phyloP scores from a whole-genome alignment of 2,113 vertebrate genomes.

The Callipepla californica region DNA sequence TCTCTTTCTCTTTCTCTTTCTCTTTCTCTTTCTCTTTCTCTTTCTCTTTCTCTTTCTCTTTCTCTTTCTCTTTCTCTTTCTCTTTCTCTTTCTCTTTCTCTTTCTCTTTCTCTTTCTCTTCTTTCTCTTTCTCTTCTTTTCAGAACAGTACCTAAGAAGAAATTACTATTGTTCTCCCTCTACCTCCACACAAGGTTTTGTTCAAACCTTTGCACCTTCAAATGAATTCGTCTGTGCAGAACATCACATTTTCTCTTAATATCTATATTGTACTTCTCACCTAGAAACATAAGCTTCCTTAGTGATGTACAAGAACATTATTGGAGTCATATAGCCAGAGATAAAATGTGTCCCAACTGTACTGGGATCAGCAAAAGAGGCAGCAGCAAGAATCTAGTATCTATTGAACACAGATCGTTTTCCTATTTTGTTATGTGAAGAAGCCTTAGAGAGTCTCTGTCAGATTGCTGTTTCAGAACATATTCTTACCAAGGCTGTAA shows the following conservation, averaged over 20 bases:
- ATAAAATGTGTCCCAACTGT: background rate
- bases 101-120: too few relatives aligned
- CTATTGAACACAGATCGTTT: background rate
- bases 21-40: rapidly evolving
- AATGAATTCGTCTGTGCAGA: background rate
- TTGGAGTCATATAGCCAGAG: slow-evolving; percentile 1
- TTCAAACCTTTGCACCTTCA: background rate
- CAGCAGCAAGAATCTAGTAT: background rate
- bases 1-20: too few relatives aligned
- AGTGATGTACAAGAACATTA: background rate
- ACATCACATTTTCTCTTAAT: background rate
- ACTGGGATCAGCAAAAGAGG: background rate
- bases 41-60: background rate
- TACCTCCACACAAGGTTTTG: background rate
- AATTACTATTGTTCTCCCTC: background rate
- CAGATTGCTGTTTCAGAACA: background rate
- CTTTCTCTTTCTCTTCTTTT: background rate
- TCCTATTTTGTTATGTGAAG: background rate
- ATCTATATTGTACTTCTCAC: background rate
- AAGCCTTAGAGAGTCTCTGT: background rate
- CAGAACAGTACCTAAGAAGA: background rate
- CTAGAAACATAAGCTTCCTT: background rate
- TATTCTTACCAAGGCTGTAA: background rate
- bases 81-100: too few relatives aligned
- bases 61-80: background rate